A percentile compares a stretch with the other conserved stretches of the same genome.
phyloP scores from a whole-genome alignment of 2,888 invertebrate species.

The Eretmocerus hayati region DNA sequence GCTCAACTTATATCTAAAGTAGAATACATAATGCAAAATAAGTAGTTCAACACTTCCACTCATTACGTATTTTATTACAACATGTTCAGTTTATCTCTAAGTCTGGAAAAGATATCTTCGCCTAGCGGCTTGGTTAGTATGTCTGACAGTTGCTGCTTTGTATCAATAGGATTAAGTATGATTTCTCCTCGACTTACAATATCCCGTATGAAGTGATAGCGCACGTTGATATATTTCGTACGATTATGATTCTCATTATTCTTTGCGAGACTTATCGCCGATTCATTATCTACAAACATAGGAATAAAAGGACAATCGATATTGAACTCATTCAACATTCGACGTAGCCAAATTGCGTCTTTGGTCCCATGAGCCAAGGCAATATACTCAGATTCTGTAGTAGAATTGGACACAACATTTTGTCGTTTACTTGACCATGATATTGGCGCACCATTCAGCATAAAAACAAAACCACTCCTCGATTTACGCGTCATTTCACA shows the following conservation, averaged over 20 bases:
- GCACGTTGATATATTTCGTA: slow-evolving; percentile 17
- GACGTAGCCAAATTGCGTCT: slow-evolving; percentile 22
- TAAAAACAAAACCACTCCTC: neutral
- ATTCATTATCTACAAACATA: slow-evolving; percentile 20
- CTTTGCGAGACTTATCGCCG: slow-evolving; percentile 19
- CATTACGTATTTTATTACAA: too few relatives aligned
- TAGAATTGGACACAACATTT: slow-evolving; percentile 18
- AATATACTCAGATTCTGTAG: slow-evolving; percentile 26
- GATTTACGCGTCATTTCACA: neutral
- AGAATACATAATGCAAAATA: too few relatives aligned
- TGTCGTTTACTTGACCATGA: slow-evolving; percentile 8
- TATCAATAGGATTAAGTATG: slow-evolving; percentile 4
- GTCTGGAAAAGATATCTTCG: neutral
- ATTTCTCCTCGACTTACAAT: slow-evolving; percentile 2
- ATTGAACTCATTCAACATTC: slow-evolving; percentile 14
- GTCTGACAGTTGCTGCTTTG: slow-evolving; percentile 17
- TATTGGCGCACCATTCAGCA: neutral
- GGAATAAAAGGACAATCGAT: slow-evolving; percentile 6
- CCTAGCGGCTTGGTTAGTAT: slow-evolving; percentile 18
- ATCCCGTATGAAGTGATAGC: slow-evolving; percentile 16
- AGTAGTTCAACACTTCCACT: too few relatives aligned
- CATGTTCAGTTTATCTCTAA: neutral
- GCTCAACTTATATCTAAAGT: too few relatives aligned
- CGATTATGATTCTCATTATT: slow-evolving; percentile 19
- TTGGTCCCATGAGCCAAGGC: slow-evolving; percentile 19